A percentile compares a stretch with the other conserved stretches of the same genome.
These are phyloP conservation scores for Heteromurus nitidus DNA, from an alignment of 2,888 invertebrate genomes.

Conservation along the genomic window DNA sequence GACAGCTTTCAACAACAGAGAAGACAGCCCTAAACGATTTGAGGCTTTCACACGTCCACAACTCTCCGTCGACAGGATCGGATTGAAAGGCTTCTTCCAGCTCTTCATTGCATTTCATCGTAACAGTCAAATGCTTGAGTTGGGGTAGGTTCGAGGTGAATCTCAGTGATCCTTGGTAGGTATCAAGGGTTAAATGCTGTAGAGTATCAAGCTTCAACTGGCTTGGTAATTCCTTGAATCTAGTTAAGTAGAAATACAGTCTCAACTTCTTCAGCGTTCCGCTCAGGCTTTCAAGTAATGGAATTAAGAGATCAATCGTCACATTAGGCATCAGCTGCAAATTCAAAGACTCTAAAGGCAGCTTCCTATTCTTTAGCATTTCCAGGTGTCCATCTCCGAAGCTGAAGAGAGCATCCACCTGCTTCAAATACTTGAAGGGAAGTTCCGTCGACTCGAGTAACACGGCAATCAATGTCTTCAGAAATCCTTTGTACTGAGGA, in stretches of 20 bases:
- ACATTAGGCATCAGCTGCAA: constrained; percentile 69
- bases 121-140: constrained; percentile 58
- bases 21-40: constrained; percentile 58
- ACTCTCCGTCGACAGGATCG: constrained; percentile 52
- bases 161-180: constrained; percentile 68
- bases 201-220: constrained; percentile 61
- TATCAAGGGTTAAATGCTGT: constrained; percentile 64
- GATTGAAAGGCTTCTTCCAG: constrained; percentile 64
- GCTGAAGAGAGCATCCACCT: constrained; percentile 65
- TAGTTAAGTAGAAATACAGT: constrained; percentile 69
- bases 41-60: constrained; percentile 62
- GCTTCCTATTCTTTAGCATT: constrained; percentile 54
- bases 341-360: constrained; percentile 61
- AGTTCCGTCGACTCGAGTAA: constrained; percentile 62
- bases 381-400: constrained; percentile 64
- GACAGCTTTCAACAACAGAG: constrained; percentile 62
- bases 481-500: constrained; percentile 66
- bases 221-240: constrained; percentile 64
- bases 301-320: constrained; percentile 65
- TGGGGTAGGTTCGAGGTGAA: constrained; percentile 60
- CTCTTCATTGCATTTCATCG: constrained; percentile 66
- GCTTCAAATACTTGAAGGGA: constrained; percentile 58
- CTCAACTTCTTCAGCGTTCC: constrained; percentile 64
- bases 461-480: constrained; percentile 59
- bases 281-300: constrained; percentile 64